These are phyloP conservation scores for Lagopus leucura DNA, from an alignment of 2,113 vertebrate species.

Conservation along the genomic window DNA sequence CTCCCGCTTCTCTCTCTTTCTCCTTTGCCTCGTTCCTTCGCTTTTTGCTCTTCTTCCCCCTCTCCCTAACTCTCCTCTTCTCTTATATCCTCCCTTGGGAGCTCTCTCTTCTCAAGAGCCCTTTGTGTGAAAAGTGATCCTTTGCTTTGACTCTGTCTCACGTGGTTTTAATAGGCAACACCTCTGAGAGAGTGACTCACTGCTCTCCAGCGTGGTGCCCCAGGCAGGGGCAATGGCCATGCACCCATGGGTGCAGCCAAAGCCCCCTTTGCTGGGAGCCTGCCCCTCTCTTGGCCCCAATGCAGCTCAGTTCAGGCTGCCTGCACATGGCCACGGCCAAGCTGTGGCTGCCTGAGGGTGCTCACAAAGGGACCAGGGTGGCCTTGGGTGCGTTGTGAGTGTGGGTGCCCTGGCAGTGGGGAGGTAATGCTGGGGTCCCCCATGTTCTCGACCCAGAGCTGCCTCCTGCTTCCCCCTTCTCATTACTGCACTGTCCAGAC, in stretches of 20 bases:
- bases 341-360: conserved; percentile 15
- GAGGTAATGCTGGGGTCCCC: not conserved
- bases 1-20: conserved; percentile 51
- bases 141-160: conserved; percentile 20
- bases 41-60: conserved; percentile 23
- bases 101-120: not conserved
- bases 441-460: accelerated
- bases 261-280: not conserved
- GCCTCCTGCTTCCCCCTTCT: not conserved
- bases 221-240: not conserved
- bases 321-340: not conserved
- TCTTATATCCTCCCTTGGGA: conserved; percentile 27
- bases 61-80: conserved; percentile 16
- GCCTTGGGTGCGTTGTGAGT: not conserved
- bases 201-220: not conserved
- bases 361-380: not conserved
- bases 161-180: not conserved
- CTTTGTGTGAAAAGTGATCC: conserved; percentile 27
- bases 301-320: not conserved
- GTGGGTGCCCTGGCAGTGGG: not conserved
- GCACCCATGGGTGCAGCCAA: not conserved
- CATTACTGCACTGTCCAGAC: not conserved
- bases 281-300: not conserved
- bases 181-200: not conserved
- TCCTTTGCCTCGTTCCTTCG: conserved; percentile 28